Conservation (phyloP, 2,888 invertebrate genomes). For the Linyphia triangularis region DNA sequence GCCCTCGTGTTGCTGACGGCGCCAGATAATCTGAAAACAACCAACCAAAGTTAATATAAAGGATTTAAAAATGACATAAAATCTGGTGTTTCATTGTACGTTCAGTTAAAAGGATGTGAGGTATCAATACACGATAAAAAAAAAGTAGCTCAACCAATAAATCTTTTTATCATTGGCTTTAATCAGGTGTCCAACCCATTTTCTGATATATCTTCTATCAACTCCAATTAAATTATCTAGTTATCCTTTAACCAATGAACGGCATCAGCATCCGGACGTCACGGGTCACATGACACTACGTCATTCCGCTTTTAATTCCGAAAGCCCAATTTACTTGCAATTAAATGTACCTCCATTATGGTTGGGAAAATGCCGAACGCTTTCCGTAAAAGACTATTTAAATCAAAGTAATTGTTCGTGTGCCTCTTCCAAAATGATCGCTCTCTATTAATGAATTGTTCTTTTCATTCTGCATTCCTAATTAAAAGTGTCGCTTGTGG, state of each 20-base stretch:
- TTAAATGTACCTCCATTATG: slow-evolving; percentile 8
- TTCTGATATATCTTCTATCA: neutral
- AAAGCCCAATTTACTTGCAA: slow-evolving; percentile 7
- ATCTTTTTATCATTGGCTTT: neutral
- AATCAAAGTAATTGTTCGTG: slow-evolving; percentile 33
- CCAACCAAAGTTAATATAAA: no score
- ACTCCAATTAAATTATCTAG: neutral
- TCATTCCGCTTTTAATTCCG: slow-evolving; percentile 13
- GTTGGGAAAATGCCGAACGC: neutral
- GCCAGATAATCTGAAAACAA: no score
- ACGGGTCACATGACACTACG: slow-evolving; percentile 11
- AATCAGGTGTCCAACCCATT: neutral
- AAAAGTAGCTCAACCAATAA: neutral
- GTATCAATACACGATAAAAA: neutral
- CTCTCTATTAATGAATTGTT: neutral
- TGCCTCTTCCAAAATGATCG: neutral
- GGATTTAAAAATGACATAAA: no score
- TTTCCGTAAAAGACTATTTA: slow-evolving; percentile 5
- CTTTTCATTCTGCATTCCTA: neutral
- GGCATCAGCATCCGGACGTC: neutral
- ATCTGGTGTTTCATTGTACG: no score
- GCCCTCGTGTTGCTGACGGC: no score
- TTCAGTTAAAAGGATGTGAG: no score
- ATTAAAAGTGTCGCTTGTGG: neutral
- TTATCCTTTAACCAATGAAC: neutral